Percentiles rank a stretch among this genome's conserved stretches.
Evolutionary conservation across 2,797 vertebrate genomes (phyloP).

Genomic region (Centropyge bicolor): DNA sequence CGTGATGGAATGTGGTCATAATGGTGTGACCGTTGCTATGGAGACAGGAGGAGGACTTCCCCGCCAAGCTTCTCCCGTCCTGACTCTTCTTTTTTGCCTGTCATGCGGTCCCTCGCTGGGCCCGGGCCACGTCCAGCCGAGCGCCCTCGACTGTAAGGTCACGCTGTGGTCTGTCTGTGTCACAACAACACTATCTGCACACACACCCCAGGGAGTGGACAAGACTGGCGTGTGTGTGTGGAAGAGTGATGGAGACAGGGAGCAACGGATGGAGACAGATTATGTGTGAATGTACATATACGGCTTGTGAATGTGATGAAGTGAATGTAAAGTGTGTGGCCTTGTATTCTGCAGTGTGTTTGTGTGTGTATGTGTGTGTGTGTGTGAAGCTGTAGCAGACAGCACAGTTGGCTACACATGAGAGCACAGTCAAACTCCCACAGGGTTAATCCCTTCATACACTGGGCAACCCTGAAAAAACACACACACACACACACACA

Average conservation of each 20-base stretch:
- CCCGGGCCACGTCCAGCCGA: constrained; percentile 40
- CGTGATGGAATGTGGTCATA: constrained; percentile 65
- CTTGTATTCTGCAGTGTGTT: constrained; percentile 4
- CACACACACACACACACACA: constrained; percentile 1
- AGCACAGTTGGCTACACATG: constrained; percentile 69
- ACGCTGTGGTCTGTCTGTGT: constrained; percentile 41
- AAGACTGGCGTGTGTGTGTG: constrained; percentile 2
- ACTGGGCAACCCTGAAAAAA: constrained; percentile 56
- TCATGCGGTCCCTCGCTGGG: constrained; percentile 31
- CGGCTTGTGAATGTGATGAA: constrained; percentile 29
- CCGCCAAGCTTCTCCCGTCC: constrained; percentile 42
- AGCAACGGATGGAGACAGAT: constrained; percentile 30
- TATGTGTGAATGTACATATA: constrained; percentile 36
- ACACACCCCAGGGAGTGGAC: constrained; percentile 8
- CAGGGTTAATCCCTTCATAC: constrained; percentile 69
- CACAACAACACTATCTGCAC: constrained; percentile 46
- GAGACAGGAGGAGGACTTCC: constrained; percentile 74
- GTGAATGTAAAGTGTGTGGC: constrained; percentile 41
- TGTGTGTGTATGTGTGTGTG: constrained; percentile 21
- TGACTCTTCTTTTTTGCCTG: constrained; percentile 38
- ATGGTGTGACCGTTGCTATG: constrained; percentile 72
- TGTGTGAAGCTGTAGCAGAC: constrained; percentile 44
- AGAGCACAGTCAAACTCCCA: constrained; percentile 66
- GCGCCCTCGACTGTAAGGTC: constrained; percentile 50
- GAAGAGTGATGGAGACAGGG: constrained; percentile 6